Evolutionary conservation across 2,797 vertebrate genomes (phyloP).

Genomic region (Tangara arthus): DNA sequence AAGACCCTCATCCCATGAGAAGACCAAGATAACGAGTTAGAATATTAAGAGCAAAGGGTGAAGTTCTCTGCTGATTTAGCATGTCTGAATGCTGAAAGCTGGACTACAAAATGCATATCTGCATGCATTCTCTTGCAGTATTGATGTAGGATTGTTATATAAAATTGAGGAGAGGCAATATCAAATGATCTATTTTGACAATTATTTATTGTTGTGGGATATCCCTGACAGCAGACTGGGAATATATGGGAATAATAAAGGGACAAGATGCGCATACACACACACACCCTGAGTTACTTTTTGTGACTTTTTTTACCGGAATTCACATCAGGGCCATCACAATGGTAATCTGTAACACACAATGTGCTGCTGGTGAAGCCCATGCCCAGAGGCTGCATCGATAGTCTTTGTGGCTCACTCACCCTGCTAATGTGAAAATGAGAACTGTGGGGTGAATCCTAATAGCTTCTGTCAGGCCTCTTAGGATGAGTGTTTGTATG

Average conservation of each 20-base stretch:
- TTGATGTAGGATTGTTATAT: neutral
- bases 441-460: conserved; percentile 61
- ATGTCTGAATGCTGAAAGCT: neutral
- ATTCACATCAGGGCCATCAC: conserved; percentile 36
- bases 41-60: neutral
- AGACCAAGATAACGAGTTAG: neutral
- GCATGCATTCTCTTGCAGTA: neutral
- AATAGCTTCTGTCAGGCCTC: conserved; percentile 48
- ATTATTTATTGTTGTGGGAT: conserved; percentile 18
- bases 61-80: neutral
- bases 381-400: neutral
- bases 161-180: neutral
- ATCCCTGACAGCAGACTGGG: neutral
- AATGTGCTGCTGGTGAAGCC: neutral
- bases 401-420: conserved; percentile 16
- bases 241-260: conserved; percentile 2
- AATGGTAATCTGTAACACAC: conserved; percentile 33
- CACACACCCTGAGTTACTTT: conserved; percentile 8
- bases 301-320: conserved; percentile 21
- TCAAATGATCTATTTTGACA: neutral
- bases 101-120: neutral
- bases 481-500: conserved; percentile 49
- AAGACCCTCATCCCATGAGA: neutral
- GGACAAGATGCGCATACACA: neutral
- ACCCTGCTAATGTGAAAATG: conserved; percentile 40